These are phyloP conservation scores for Galaxea fascicularis DNA, from an alignment of 92 coral and sea anemone species.

Conservation along the genomic window DNA sequence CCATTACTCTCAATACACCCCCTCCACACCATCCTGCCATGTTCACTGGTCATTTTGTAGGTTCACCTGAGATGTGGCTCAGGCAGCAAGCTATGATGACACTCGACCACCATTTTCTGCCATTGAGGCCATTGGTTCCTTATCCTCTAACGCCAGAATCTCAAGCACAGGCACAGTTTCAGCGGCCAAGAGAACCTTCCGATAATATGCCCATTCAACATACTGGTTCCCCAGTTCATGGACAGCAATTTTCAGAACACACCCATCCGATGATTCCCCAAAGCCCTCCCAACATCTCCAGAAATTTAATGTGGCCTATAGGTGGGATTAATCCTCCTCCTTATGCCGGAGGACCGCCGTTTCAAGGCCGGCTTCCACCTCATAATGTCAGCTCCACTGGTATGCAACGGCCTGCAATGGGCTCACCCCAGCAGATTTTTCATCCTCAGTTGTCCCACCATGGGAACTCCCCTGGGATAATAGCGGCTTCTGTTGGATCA, in stretches of 20 bases:
- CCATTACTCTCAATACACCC: constrained; percentile 11
- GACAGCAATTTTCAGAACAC: constrained; percentile 19
- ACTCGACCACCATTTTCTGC: not conserved
- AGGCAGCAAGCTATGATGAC: constrained; percentile 5
- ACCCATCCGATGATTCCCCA: not conserved
- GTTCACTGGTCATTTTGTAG: constrained; percentile 4
- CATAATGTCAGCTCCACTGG: constrained; percentile 10
- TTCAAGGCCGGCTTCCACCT: constrained; percentile 6
- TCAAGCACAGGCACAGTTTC: not conserved
- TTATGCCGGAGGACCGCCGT: not conserved
- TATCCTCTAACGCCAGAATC: constrained; percentile 36
- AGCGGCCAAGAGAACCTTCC: constrained; percentile 10
- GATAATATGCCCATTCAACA: not conserved
- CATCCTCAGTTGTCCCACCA: not conserved
- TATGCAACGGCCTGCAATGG: not conserved
- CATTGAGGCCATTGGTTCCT: constrained; percentile 35
- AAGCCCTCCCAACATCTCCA: constrained; percentile 36
- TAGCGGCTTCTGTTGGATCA: not conserved
- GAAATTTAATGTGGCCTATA: constrained; percentile 33
- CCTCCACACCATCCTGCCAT: constrained; percentile 11
- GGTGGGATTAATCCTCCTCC: constrained; percentile 6
- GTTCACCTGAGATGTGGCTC: constrained; percentile 34
- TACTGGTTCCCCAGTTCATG: constrained; percentile 20
- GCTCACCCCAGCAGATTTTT: not conserved
- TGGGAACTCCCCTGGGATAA: not conserved